Evolutionary conservation across 2,797 vertebrate species (phyloP).

Genomic region (Anas flavirostris): DNA sequence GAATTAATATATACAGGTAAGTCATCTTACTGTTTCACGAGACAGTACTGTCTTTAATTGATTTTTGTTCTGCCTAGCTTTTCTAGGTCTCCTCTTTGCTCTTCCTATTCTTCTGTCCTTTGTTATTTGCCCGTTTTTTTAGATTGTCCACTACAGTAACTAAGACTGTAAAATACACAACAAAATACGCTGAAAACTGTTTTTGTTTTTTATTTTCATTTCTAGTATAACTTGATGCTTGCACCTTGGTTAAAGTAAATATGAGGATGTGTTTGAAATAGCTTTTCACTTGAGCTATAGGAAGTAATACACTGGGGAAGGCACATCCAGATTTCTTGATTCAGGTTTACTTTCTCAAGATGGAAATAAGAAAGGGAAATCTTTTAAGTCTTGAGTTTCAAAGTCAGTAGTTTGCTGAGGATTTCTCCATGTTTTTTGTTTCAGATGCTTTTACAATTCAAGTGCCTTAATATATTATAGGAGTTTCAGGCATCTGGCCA

Average conservation of each 20-base stretch:
- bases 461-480: not conserved
- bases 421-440: not conserved
- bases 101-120: not conserved
- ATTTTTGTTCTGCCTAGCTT: not conserved
- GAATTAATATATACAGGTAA: not conserved
- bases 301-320: not conserved
- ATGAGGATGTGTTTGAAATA: not conserved
- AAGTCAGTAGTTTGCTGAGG: not conserved
- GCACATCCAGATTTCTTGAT: not conserved
- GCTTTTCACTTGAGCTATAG: not conserved
- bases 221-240: not conserved
- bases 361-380: not conserved
- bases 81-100: not conserved
- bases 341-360: not conserved
- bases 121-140: not conserved
- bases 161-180: no score
- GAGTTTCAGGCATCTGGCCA: constrained; percentile 24
- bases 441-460: not conserved
- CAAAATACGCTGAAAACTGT: no score
- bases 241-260: not conserved
- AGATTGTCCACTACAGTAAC: not conserved
- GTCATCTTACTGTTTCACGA: not conserved
- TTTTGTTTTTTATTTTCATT: not conserved
- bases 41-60: not conserved
- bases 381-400: not conserved